These are phyloP conservation scores for Propithecus perrieri DNA, from an alignment of 2,797 vertebrate genomes.

Conservation along the genomic window DNA sequence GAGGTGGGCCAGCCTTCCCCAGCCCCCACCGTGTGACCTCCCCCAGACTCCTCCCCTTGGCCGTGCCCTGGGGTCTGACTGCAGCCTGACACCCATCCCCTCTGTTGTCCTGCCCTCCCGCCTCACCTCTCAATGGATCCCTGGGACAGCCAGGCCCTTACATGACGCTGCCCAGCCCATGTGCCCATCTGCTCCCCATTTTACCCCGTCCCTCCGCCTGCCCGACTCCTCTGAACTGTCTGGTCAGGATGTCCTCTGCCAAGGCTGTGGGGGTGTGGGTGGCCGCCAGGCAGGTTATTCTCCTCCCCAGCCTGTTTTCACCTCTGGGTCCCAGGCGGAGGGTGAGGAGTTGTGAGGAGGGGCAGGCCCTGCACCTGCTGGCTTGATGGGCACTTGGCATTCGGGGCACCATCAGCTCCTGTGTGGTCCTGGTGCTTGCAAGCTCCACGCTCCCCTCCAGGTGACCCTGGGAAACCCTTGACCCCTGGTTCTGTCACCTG, in stretches of 20 bases:
- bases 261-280: background rate
- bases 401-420: rapidly evolving
- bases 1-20: too few species aligned
- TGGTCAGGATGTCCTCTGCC: background rate
- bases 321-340: background rate
- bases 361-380: background rate
- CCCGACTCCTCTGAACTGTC: rapidly evolving
- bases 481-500: background rate
- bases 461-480: too few species aligned
- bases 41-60: too few species aligned
- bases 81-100: rapidly evolving
- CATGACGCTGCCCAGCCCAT: rapidly evolving
- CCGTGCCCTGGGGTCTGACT: background rate
- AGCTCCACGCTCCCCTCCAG: rapidly evolving
- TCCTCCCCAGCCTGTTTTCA: background rate
- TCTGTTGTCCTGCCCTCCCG: background rate
- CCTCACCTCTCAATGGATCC: rapidly evolving
- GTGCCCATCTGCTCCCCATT: too few species aligned
- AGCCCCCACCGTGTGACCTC: background rate
- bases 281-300: background rate
- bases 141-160: rapidly evolving
- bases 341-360: too few species aligned
- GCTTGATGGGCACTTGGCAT: too few species aligned
- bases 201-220: background rate
- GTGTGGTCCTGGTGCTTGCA: too few species aligned